Base-by-base conservation (phyloP, 2,113 vertebrate genomes). In the Apaloderma vittatum region DNA sequence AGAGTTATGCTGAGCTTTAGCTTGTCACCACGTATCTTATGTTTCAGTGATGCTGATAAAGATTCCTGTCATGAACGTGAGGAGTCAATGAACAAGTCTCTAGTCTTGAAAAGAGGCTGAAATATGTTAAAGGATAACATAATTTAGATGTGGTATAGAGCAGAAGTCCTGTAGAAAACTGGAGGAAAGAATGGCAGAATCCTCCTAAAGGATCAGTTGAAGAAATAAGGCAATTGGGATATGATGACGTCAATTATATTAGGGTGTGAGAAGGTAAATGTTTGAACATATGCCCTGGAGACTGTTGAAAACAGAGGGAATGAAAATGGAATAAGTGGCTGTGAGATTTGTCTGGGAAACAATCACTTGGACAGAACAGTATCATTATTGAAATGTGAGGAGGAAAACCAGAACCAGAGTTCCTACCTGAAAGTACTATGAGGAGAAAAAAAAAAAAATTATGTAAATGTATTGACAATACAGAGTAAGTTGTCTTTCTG, bases 1-100 rank as follows among this genome's bases (percentile, higher is more conserved):
- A 24, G 9, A 79, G 40, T 51, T 75, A 5, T 59, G 22, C 23
- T 85, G 49, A 12, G 15, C 45, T 88, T 67, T 48, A 90, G 57
- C 15, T 17, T 3, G 9, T 82, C 57, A 36, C 13, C n/a, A 8
- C 0, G 0, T 43, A 40, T 27, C 62, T 73, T 59, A 20, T 16
- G 54, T 32, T 79, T 82, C 21, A 27, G 32, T 48, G 34, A 34
- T 71, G 27, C 61, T 22, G 36, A 8, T 48, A 52, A 49, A 66
- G 23, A 18, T 54, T 63, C 37, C 24, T 90, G 22, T 21, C 15
- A 16, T 51, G 26, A 85, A 55, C 23, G 6, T 8, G 12, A 11
- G 20, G 4, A 40, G 45, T 24, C 36, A 86, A 55, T 8, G 77
- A 49, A 19, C 5, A 57, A 62, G 24, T 24, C 19, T 77, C 54